Percentiles rank a stretch among this genome's conserved stretches.
phyloP scores from a whole-genome alignment of 2,113 vertebrate genomes.

The Vicugna pacos region DNA sequence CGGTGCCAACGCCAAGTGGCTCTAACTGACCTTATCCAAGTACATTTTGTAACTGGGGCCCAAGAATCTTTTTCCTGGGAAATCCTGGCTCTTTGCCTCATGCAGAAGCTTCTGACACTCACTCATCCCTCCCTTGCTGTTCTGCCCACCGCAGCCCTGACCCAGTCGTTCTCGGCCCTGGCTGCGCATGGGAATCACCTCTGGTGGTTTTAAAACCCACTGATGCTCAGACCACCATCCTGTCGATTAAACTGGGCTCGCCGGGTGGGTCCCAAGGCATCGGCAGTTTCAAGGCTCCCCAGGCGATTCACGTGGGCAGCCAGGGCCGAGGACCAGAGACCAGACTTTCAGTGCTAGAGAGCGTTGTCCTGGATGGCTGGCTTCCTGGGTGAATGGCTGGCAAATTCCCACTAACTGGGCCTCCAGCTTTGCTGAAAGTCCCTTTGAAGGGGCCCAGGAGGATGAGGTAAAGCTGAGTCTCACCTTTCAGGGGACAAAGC shows the following conservation, averaged over 20 bases:
- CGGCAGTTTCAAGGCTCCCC: not conserved
- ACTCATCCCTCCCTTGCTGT: not conserved
- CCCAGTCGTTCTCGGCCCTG: not conserved
- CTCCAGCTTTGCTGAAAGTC: not conserved
- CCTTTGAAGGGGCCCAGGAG: not conserved
- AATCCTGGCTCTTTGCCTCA: not conserved
- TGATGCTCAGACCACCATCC: not conserved
- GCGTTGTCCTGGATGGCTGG: fast-evolving
- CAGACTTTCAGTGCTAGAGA: not conserved
- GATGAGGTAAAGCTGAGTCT: not conserved
- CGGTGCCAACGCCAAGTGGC: not conserved
- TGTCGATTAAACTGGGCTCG: not conserved
- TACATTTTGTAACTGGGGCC: not conserved
- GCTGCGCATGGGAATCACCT: not conserved
- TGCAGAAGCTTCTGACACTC: not conserved
- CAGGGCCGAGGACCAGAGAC: no score
- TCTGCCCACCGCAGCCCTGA: no score
- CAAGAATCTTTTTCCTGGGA: no score
- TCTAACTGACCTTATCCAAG: not conserved
- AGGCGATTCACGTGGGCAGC: not conserved
- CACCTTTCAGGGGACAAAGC: not conserved
- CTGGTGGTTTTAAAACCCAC: not conserved
- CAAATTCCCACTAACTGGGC: not conserved
- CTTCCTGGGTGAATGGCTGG: not conserved
- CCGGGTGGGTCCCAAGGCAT: not conserved